Evolutionary conservation across 2,797 vertebrate genomes (phyloP).

Genomic region (Notamacropus eugenii): DNA sequence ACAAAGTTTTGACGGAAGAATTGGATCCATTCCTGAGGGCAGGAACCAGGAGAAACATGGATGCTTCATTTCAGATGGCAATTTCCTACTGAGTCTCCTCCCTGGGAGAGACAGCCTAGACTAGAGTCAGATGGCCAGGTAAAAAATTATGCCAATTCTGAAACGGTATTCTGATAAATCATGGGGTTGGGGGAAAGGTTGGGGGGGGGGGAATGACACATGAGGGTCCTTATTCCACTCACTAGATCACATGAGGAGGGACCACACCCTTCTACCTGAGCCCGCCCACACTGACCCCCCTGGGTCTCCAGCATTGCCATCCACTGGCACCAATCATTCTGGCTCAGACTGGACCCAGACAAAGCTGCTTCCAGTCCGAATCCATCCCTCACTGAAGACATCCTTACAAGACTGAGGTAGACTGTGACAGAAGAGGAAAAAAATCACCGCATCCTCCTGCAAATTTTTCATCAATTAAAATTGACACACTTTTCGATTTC

Average conservation of each 20-base stretch:
- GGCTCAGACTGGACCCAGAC: constrained; percentile 74
- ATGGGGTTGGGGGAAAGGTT: neutral
- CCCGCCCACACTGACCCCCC: constrained; percentile 25
- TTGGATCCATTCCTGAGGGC: neutral
- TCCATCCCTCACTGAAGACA: constrained; percentile 82
- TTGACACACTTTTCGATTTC: constrained; percentile 74
- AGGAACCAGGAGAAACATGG: neutral
- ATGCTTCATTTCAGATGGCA: neutral
- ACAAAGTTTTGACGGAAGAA: neutral
- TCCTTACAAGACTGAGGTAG: constrained; percentile 95
- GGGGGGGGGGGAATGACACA: neutral
- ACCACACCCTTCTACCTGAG: constrained; percentile 24
- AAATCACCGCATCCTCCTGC: constrained; percentile 80
- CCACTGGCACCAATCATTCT: constrained; percentile 65
- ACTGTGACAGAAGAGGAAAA: constrained; percentile 90
- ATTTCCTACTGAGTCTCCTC: neutral
- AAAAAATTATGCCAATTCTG: neutral
- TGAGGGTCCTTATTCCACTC: constrained; percentile 39
- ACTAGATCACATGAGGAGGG: neutral
- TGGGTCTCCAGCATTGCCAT: constrained; percentile 75
- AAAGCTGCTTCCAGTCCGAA: constrained; percentile 77
- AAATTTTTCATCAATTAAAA: constrained; percentile 81
- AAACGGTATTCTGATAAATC: neutral
- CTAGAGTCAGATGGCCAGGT: no score
- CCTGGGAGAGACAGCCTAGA: neutral